Evolutionary conservation across 2,797 vertebrate genomes (phyloP).

Genomic region (Argentina silus): DNA sequence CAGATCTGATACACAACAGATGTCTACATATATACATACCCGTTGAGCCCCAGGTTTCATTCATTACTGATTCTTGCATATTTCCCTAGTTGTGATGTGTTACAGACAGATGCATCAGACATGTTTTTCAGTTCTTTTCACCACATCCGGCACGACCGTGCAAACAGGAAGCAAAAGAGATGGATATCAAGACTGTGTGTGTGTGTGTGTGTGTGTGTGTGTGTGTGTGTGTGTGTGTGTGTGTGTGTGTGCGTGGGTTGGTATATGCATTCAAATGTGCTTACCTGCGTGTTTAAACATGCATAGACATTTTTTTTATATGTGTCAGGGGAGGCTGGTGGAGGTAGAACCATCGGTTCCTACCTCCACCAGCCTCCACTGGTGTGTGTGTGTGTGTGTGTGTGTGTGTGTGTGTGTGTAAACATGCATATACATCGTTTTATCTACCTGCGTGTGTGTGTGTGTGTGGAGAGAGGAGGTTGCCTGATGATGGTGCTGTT

Average conservation of each 20-base stretch:
- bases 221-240: conserved; percentile 27
- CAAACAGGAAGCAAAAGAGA: conserved; percentile 48
- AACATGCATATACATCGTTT: conserved; percentile 30
- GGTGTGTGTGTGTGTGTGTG: conserved; percentile 26
- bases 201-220: conserved; percentile 32
- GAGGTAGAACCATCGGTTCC: too few relatives aligned
- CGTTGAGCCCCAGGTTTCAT: too few relatives aligned
- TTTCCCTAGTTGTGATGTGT: not conserved
- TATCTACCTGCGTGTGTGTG: conserved; percentile 3
- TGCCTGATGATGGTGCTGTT: conserved; percentile 1
- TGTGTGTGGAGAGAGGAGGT: not conserved
- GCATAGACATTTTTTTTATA: too few relatives aligned
- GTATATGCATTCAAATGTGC: not conserved
- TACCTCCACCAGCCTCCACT: too few relatives aligned
- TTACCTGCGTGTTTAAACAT: conserved; percentile 2
- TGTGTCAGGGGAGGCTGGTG: too few relatives aligned
- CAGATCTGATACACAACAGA: too few relatives aligned
- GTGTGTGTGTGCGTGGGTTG: conserved; percentile 14
- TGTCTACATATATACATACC: too few relatives aligned
- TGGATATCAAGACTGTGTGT: not conserved
- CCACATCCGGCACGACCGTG: conserved; percentile 50
- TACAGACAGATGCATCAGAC: conserved; percentile 2
- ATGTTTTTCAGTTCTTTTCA: conserved; percentile 33
- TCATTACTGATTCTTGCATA: too few relatives aligned
- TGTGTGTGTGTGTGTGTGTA: conserved; percentile 23